These are phyloP conservation scores for Platichthys stellatus DNA, from an alignment of 2,113 vertebrate genomes.

Conservation along the genomic window DNA sequence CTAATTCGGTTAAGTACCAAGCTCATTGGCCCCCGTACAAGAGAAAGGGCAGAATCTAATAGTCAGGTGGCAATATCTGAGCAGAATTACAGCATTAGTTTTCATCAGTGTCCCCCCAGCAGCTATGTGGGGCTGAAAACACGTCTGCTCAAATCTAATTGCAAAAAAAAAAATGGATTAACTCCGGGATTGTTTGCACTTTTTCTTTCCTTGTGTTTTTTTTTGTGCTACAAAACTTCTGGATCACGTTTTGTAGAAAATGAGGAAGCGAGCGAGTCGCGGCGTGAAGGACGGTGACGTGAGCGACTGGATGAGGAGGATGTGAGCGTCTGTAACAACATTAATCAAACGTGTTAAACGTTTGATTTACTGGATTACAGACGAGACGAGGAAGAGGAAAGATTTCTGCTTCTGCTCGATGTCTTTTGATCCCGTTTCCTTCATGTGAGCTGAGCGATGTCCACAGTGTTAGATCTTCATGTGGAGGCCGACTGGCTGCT, in stretches of 20 bases:
- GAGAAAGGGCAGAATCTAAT: conserved; percentile 82
- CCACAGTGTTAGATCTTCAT: conserved; percentile 35
- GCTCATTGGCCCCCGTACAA: conserved; percentile 75
- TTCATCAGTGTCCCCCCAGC: conserved; percentile 82
- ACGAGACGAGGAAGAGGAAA: background rate
- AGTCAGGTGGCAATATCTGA: conserved; percentile 80
- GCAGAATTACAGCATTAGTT: conserved; percentile 83
- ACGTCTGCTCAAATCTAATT: conserved; percentile 70
- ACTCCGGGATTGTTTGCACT: conserved; percentile 59
- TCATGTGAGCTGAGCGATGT: conserved; percentile 26
- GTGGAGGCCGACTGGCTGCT: conserved; percentile 43
- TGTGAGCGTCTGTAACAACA: conserved; percentile 20
- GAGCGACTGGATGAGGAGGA: conserved; percentile 25
- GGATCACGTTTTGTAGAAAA: conserved; percentile 32
- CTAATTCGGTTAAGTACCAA: conserved; percentile 80
- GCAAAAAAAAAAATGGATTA: conserved; percentile 64
- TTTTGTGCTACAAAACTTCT: conserved; percentile 33
- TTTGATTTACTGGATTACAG: conserved; percentile 32
- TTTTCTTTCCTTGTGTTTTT: background rate
- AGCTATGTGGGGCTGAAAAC: conserved; percentile 68
- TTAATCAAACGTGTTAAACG: conserved; percentile 28
- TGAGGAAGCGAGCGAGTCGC: conserved; percentile 19
- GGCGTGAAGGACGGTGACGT: conserved; percentile 22
- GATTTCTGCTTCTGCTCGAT: no score
- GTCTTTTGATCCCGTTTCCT: conserved; percentile 25